Base-by-base conservation (phyloP, 2,797 vertebrate species). In the Hippopotamyrus pictus region DNA sequence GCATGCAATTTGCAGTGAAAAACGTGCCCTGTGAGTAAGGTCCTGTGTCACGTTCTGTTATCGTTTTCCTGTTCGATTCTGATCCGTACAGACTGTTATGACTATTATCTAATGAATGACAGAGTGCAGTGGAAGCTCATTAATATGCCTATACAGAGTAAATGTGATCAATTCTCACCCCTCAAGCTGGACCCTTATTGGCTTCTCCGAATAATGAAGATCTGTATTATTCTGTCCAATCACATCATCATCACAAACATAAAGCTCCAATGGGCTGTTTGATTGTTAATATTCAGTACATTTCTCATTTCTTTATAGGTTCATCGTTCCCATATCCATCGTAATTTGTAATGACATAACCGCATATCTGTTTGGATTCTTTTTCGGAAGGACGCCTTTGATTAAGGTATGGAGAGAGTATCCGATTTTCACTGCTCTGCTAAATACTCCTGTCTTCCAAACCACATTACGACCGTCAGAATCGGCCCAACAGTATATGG, bases 311-410 rank as follows among this genome's bases (percentile, higher is more conserved):
- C 76, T 89, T 57, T 92, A 44, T 93, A 99, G 98, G 98, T 99
- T 99, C 93, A 96, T 99, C 82, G 97, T 99, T 92, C 98, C 98
- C 48, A 98, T 98, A 93, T 99, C 97, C 90, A 99, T 97, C 87
- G 98, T 99, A 88, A 99, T 99, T 94, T 99, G 98, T 92, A 99
- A 99, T 88, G 98, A 99, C 93, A 99, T 99, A 91, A 96, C 97
- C 1, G 98, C 98, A 89, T 99, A 99, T 91, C 94, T 99, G 93
- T 99, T 99, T 92, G 98, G 98, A 87, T 99, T 99, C 95, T 99
- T 99, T 94, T 99, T 99, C 89, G 98, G 98, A 89, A 97, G 97
- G 94, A 99, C 98, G 89, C 98, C 98, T 0, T 95, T 99, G 91
- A 99, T 99, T 92, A 99, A 99, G 97, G 98, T 99, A 94, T 33